Evolutionary conservation across 2,113 vertebrate species (phyloP), one percentile per base, ranked within the genome.

Genomic region (Pedetes capensis): DNA sequence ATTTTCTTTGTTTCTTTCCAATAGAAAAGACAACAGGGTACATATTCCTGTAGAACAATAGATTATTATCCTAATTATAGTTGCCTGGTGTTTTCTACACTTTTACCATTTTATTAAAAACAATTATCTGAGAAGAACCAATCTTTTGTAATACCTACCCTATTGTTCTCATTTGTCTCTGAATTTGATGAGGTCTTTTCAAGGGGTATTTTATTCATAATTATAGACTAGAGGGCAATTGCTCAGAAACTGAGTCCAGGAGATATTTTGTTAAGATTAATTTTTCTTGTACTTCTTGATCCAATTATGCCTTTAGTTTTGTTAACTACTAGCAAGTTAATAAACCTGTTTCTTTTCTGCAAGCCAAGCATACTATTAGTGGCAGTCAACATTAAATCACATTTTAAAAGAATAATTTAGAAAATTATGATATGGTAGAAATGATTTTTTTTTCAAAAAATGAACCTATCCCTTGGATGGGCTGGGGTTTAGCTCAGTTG

Each of bases 51-150:
- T 75, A 94, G 96, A 98, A 98, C 97, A 98, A 98, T 98, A 94
- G 97, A 87, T 98, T 98, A 98, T 97, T 97, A 97, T 96, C 98
- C 95, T 98, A 98, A 98, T 98, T 97, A 97, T 49, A 97, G 96
- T 97, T 97, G 96, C 96, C 95, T 96, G 83, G 96, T 97, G 95
- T 97, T 98, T 98, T 97, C 97, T 95, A 96, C 96, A 97, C 97
- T 97, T 98, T 97, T 64, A 96, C 96, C 93, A 78, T 97, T 98
- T 98, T 98, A 97, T 97, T 98, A 98, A 98, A 98, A 98, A 97
- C 96, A 97, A 98, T 98, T 97, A 98, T 83, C 93, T 42, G 80
- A 97, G 96, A 97, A 95, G 94, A 98, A 96, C 1, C 93, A 95
- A 94, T 97, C 85, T 98, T 97, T 98, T 97, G 94, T 66, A 98